Conservation (phyloP, 2,888 invertebrate species). For the Invenusta paracnida region DNA sequence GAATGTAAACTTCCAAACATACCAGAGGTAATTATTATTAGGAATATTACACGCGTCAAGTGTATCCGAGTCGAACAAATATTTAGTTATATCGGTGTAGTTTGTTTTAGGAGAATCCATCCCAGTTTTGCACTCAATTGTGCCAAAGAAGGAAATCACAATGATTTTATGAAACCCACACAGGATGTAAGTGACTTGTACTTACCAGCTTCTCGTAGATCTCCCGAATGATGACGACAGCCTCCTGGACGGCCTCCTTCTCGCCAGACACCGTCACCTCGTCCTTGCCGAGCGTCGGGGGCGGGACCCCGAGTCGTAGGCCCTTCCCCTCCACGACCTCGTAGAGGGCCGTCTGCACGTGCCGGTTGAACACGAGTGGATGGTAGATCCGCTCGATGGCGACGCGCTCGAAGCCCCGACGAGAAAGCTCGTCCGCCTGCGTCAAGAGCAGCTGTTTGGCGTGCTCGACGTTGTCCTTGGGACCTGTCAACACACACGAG, state of each 20-base stretch:
- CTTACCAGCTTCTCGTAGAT: neutral
- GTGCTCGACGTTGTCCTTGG: slow-evolving; percentile 33
- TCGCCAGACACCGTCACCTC: slow-evolving; percentile 34
- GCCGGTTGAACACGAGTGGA: slow-evolving; percentile 15
- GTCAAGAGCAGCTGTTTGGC: slow-evolving; percentile 24
- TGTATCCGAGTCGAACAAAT: too few species aligned
- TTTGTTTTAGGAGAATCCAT: too few species aligned
- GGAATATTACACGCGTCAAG: too few species aligned
- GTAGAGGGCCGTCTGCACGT: slow-evolving; percentile 13
- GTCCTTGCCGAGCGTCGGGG: neutral
- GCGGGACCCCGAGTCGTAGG: slow-evolving; percentile 11
- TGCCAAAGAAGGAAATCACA: too few species aligned
- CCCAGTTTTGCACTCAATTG: too few species aligned
- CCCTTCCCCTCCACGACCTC: neutral
- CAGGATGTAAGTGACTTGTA: too few species aligned
- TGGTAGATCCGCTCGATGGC: slow-evolving; percentile 20
- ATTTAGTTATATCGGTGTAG: too few species aligned
- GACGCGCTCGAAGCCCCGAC: neutral
- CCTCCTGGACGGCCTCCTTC: neutral
- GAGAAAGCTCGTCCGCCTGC: slow-evolving; percentile 11
- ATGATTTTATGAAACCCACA: too few species aligned
- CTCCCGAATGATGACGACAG: neutral
- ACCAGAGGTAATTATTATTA: too few species aligned
- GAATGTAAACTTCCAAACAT: too few species aligned
- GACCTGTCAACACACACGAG: neutral